Percentiles rank a stretch among this genome's conserved stretches.
Evolutionary conservation across 1,140 invertebrate genomes (phyloP).

Genomic region (Eueides isabella): DNA sequence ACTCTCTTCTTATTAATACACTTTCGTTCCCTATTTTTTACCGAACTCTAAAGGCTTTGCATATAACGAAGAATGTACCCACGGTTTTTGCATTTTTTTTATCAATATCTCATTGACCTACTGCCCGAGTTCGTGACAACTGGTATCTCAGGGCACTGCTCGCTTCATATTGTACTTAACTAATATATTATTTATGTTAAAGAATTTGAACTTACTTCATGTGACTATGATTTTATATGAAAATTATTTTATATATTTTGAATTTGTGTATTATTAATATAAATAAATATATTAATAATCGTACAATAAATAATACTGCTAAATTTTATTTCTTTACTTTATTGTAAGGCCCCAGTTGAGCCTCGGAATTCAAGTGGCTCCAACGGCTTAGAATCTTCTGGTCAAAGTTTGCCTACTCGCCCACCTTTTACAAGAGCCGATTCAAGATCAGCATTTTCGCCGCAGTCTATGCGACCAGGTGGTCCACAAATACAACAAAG

Average conservation of each 20-base stretch:
- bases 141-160: constrained; percentile 50
- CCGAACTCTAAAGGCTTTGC: too few species aligned
- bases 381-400: constrained; percentile 46
- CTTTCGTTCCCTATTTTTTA: too few species aligned
- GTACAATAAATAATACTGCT: not conserved
- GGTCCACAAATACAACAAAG: constrained; percentile 63
- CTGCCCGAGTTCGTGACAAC: constrained; percentile 66
- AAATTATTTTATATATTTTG: not conserved
- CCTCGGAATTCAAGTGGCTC: constrained; percentile 56
- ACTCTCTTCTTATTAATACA: too few species aligned
- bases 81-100: constrained; percentile 23
- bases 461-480: constrained; percentile 56
- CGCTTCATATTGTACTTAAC: constrained; percentile 33
- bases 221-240: not conserved
- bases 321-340: constrained; percentile 10
- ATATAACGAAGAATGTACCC: not conserved
- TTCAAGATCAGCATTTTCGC: constrained; percentile 68
- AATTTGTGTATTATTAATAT: not conserved
- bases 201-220: not conserved
- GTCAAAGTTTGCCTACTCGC: constrained; percentile 49
- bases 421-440: constrained; percentile 76
- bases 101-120: constrained; percentile 58
- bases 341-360: constrained; percentile 60
- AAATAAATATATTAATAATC: not conserved
- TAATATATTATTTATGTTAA: not conserved